A percentile compares a stretch with the other conserved stretches of the same genome.
phyloP scores from a whole-genome alignment of 2,888 invertebrate genomes.

The Tetragonisca angustula region DNA sequence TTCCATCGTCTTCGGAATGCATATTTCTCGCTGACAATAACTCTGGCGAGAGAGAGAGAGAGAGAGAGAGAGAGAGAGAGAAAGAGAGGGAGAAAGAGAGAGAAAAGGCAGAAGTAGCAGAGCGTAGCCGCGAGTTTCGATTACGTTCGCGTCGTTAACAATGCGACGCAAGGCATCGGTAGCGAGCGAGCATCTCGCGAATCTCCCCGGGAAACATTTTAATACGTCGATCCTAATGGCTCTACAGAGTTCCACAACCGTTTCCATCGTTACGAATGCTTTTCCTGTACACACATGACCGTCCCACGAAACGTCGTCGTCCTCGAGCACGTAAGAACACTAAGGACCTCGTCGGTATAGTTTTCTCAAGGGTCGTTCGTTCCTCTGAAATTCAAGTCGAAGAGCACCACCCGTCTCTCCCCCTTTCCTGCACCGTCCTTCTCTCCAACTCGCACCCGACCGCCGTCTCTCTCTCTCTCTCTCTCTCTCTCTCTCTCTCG shows the following conservation, averaged over 20 bases:
- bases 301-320: slow-evolving; percentile 61
- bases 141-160: slow-evolving; percentile 39
- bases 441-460: not conserved
- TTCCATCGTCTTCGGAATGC: not conserved
- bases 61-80: too few species aligned
- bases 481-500: slow-evolving; percentile 26
- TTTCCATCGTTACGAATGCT: slow-evolving; percentile 66
- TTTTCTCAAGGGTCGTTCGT: slow-evolving; percentile 67
- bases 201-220: slow-evolving; percentile 51
- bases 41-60: not conserved
- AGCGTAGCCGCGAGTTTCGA: slow-evolving; percentile 2
- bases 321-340: slow-evolving; percentile 60
- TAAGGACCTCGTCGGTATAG: slow-evolving; percentile 65
- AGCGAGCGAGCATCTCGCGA: not conserved
- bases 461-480: not conserved
- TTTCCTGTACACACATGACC: slow-evolving; percentile 64
- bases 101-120: not conserved
- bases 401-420: slow-evolving; percentile 64
- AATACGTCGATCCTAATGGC: slow-evolving; percentile 62
- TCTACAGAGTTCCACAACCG: slow-evolving; percentile 60
- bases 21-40: not conserved
- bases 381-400: slow-evolving; percentile 76
- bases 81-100: not conserved
- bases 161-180: slow-evolving; percentile 28
- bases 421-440: slow-evolving; percentile 10